phyloP scores from a whole-genome alignment of 37 sponge, comb jelly and placozoan species.

The Chondrosia reniformis region DNA sequence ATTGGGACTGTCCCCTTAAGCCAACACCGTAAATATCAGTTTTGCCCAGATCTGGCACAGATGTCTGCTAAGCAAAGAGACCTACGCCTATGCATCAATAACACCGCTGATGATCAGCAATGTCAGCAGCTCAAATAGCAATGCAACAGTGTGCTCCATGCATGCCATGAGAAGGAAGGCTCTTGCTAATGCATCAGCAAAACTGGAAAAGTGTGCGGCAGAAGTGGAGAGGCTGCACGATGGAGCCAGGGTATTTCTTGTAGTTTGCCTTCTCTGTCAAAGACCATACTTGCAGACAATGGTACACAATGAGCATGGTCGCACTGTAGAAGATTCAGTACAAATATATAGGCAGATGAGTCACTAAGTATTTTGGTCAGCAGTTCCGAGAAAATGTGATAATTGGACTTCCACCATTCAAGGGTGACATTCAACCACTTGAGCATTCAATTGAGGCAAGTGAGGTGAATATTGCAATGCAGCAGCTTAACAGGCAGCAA shows the following conservation, averaged over 20 bases:
- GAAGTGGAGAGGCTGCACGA: constrained; percentile 9
- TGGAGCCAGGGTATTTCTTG: constrained; percentile 7
- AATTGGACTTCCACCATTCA: background rate
- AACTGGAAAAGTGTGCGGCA: background rate
- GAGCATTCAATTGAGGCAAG: background rate
- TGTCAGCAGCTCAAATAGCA: background rate
- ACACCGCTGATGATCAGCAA: constrained; percentile 2
- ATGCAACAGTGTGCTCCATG: constrained; percentile 13
- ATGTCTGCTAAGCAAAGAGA: constrained; percentile 5
- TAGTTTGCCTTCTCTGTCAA: background rate
- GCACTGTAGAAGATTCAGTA: constrained; percentile 12
- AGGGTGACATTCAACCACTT: background rate
- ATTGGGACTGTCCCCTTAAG: constrained; percentile 12
- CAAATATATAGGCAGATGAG: background rate
- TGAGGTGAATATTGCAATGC: constrained; percentile 16
- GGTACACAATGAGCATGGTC: constrained; percentile 8
- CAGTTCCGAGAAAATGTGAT: background rate
- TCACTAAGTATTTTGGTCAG: background rate
- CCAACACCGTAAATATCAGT: background rate
- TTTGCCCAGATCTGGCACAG: constrained; percentile 3
- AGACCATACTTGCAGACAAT: constrained; percentile 7
- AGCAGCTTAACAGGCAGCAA: constrained; percentile 18
- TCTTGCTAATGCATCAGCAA: constrained; percentile 1
- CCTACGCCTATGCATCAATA: constrained; percentile 4
- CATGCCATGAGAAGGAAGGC: constrained; percentile 15